Evolutionary conservation across 2,888 invertebrate species (phyloP).

Genomic region (Formica aserva): DNA sequence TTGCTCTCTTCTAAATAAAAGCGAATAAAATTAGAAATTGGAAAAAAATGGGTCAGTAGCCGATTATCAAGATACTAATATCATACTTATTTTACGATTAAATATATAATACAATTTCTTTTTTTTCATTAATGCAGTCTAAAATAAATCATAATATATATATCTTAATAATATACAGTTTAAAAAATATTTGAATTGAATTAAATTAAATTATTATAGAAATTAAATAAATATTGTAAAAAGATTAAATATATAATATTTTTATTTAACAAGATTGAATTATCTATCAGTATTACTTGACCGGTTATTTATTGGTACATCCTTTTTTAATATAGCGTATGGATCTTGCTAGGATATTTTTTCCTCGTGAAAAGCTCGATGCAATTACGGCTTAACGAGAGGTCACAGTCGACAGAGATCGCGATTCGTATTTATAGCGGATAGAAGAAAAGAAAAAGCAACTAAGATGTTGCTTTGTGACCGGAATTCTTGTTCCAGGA

Average conservation of each 20-base stretch:
- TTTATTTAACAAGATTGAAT: neutral
- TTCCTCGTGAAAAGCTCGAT: conserved; percentile 7
- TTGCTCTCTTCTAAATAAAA: neutral
- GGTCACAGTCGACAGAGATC: conserved; percentile 7
- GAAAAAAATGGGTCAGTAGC: neutral
- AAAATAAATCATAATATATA: neutral
- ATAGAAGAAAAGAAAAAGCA: neutral
- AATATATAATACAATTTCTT: neutral
- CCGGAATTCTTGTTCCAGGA: conserved; percentile 15
- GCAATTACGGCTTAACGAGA: conserved; percentile 41
- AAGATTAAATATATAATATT: conserved; percentile 9
- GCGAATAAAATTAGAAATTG: neutral
- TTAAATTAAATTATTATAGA: neutral
- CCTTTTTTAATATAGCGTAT: neutral
- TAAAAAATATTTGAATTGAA: neutral
- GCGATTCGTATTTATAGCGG: conserved; percentile 26
- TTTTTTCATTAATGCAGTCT: neutral
- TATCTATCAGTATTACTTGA: conserved; percentile 5
- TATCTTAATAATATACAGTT: neutral
- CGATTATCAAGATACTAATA: neutral
- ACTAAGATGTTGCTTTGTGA: conserved; percentile 30
- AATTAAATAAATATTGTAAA: neutral
- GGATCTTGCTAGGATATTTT: neutral
- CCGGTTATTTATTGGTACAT: neutral
- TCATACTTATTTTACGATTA: neutral